These are phyloP conservation scores for Caenorhabditis sp. DNA, from an alignment of 2,888 invertebrate genomes.

Conservation along the genomic window DNA sequence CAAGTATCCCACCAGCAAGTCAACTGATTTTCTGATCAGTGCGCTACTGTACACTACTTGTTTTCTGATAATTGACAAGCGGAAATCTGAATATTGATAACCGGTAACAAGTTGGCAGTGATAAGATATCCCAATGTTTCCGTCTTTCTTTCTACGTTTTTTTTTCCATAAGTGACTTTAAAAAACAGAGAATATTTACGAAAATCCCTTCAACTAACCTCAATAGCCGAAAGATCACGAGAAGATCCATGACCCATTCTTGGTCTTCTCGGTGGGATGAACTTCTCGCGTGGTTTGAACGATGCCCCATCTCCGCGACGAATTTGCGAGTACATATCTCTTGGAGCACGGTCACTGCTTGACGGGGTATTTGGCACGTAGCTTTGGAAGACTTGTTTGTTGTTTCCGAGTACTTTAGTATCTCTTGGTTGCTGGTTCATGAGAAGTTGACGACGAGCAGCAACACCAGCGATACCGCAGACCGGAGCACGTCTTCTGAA, in stretches of 20 bases:
- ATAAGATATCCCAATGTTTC: constrained; percentile 27
- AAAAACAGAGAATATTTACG: no score
- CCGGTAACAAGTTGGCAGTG: neutral
- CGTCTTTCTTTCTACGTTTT: neutral
- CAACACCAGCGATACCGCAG: constrained; percentile 41
- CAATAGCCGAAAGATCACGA: constrained; percentile 53
- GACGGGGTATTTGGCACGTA: constrained; percentile 6
- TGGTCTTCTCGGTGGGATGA: constrained; percentile 41
- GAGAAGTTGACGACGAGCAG: constrained; percentile 42
- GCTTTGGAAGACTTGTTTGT: constrained; percentile 33
- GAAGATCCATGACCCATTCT: constrained; percentile 31
- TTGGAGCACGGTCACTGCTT: constrained; percentile 1
- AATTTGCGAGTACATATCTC: constrained; percentile 46
- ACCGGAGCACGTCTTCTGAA: constrained; percentile 58
- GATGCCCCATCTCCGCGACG: constrained; percentile 21
- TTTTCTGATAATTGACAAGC: constrained; percentile 40
- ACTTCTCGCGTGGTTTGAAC: constrained; percentile 30
- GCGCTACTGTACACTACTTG: neutral
- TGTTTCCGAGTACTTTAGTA: constrained; percentile 8
- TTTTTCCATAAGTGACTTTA: no score
- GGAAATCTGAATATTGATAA: constrained; percentile 7
- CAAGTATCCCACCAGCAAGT: no score
- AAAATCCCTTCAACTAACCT: constrained; percentile 29
- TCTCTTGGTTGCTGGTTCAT: constrained; percentile 28
- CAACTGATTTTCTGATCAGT: no score